phyloP scores from a whole-genome alignment of 2,888 invertebrate genomes.

The Embidobia sp. region DNA sequence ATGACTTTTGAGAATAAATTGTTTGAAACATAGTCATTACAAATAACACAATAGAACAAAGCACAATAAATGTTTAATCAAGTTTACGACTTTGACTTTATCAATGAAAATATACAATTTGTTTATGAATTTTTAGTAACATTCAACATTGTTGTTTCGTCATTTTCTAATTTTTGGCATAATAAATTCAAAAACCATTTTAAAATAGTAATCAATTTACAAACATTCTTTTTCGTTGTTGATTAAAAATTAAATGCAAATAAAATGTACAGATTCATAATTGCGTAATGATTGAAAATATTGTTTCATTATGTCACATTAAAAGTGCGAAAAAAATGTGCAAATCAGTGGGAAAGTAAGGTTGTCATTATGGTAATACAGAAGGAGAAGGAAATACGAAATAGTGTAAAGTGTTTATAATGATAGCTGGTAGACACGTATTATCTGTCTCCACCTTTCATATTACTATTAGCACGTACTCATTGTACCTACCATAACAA shows the following conservation, averaged over 20 bases:
- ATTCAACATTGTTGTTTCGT: too few relatives aligned
- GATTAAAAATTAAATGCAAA: too few relatives aligned
- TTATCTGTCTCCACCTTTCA: slow-evolving; percentile 58
- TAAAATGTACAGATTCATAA: background rate
- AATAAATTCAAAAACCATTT: too few relatives aligned
- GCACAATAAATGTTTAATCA: background rate
- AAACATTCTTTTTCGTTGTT: too few relatives aligned
- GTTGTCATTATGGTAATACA: slow-evolving; percentile 20
- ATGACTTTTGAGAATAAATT: slow-evolving; percentile 9
- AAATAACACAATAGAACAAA: background rate
- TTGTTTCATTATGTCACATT: too few relatives aligned
- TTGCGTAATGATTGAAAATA: too few relatives aligned
- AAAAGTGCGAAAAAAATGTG: background rate
- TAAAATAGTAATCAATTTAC: too few relatives aligned
- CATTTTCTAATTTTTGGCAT: too few relatives aligned
- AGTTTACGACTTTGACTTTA: background rate
- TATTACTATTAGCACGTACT: slow-evolving; percentile 50
- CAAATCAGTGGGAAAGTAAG: slow-evolving; percentile 17
- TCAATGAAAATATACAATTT: background rate
- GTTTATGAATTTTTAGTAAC: too few relatives aligned
- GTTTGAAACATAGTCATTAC: slow-evolving; percentile 9
- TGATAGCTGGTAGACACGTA: slow-evolving; percentile 43
- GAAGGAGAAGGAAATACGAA: slow-evolving; percentile 33
- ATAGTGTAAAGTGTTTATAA: slow-evolving; percentile 46
- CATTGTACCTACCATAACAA: slow-evolving; percentile 9